A percentile compares a stretch with the other conserved stretches of the same genome.
These are phyloP conservation scores for Centruroides vittatus DNA, from an alignment of 1,140 invertebrate genomes.

Conservation along the genomic window DNA sequence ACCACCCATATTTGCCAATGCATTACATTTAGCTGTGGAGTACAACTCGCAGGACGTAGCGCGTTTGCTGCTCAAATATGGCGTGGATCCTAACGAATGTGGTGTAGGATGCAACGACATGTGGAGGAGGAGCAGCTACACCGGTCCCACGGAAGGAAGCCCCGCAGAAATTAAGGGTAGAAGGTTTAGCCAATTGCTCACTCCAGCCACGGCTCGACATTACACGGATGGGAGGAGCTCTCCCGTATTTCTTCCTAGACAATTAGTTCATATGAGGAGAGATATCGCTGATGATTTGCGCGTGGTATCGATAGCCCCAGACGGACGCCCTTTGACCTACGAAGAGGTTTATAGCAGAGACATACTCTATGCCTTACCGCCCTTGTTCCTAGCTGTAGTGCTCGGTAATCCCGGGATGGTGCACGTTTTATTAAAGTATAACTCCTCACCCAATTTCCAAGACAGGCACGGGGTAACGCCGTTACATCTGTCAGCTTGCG, in stretches of 20 bases:
- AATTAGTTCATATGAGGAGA: too few species aligned
- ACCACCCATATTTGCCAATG: conserved; percentile 36
- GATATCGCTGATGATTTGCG: too few species aligned
- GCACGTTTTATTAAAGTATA: conserved; percentile 38
- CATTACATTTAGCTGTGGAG: conserved; percentile 42
- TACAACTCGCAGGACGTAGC: conserved; percentile 40
- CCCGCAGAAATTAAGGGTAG: too few species aligned
- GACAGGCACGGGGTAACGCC: conserved; percentile 40
- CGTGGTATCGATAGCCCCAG: background rate
- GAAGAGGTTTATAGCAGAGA: conserved; percentile 34
- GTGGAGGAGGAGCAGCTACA: background rate
- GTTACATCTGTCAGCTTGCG: conserved; percentile 37
- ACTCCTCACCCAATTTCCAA: conserved; percentile 33
- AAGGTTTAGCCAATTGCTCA: background rate
- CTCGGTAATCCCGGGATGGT: conserved; percentile 35
- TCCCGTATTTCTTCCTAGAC: too few species aligned
- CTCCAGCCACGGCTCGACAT: background rate
- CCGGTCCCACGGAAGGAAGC: conserved; percentile 17
- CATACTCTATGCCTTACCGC: conserved; percentile 37
- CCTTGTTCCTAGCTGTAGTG: conserved; percentile 38
- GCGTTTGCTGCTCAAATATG: conserved; percentile 37
- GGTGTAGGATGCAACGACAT: conserved; percentile 14
- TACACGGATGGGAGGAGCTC: too few species aligned
- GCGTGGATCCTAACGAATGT: conserved; percentile 39
- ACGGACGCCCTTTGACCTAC: conserved; percentile 16